phyloP scores from a whole-genome alignment of 2,888 invertebrate genomes.

The Patella pellucida region DNA sequence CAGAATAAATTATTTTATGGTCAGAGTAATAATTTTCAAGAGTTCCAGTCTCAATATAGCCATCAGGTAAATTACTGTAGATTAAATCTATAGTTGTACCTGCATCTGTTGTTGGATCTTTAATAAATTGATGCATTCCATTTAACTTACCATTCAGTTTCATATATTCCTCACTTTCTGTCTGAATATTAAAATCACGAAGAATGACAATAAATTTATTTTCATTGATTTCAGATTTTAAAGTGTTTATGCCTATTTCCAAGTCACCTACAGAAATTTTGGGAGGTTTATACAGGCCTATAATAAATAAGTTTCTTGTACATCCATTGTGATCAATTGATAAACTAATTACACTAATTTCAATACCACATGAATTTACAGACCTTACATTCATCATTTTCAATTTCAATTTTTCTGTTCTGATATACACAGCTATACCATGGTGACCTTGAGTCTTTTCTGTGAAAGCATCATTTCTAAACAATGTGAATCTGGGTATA shows the following conservation, averaged over 20 bases:
- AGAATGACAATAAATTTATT: not conserved
- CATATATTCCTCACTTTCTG: not conserved
- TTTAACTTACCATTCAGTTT: not conserved
- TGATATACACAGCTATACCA: not conserved
- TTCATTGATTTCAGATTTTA: not conserved
- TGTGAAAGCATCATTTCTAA: not conserved
- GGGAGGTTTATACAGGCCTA: not conserved
- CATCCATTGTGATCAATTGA: not conserved
- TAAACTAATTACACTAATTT: not conserved
- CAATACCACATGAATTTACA: not conserved
- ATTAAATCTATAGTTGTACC: conserved; percentile 10
- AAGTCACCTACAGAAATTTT: not conserved
- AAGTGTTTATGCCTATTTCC: not conserved
- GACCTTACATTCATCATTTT: not conserved
- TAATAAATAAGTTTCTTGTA: not conserved
- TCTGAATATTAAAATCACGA: no score
- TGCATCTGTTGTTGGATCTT: conserved; percentile 1
- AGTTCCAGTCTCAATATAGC: not conserved
- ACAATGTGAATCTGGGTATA: not conserved
- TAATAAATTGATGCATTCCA: not conserved
- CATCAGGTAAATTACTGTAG: not conserved
- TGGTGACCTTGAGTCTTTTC: not conserved
- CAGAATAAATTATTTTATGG: not conserved
- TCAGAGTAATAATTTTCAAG: conserved; percentile 10
- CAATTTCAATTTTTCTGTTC: not conserved